Evolutionary conservation across 1,140 invertebrate species (phyloP), one percentile per base, ranked within the genome.

Genomic region (Drosophila chauvacae): DNA sequence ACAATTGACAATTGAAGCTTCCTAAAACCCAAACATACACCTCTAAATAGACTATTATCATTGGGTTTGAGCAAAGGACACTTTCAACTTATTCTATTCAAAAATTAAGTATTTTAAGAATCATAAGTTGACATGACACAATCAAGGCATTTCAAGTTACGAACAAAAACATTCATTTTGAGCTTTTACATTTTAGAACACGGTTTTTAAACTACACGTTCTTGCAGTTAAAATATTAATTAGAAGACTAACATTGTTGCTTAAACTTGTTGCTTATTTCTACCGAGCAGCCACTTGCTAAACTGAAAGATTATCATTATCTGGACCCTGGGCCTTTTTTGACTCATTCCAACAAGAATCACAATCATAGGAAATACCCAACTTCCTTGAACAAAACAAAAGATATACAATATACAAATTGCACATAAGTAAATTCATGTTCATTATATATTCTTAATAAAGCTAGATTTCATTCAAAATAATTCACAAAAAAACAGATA

Each of bases 361-460:
- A 44, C 35, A 28, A 30, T 26, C 66, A 35, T 68, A 48, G 63
- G 61, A 53, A 68, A 68, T 44, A 18, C 63, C 37, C 35, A 28
- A 50, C 35, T 44, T 66, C 37, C 62, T 63, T 30, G 41, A 53
- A 42, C 18, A 39, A 55, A 51, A 47, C 16, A 26, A 41, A 53
- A 35, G 20, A 47, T 23, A 4, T 7, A 23, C 26, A 41, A 41
- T 26, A 28, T 28, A 28, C 28, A 11, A 48, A 48, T 37, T 68
- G 18, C 44, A 64, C 14, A 47, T 48, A 37, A 9, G 7, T 30
- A 30, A 30, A 13, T 37, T 13, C 7, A 28, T 47, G 13, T 23
- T 47, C 7, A 1, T 44, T 20, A 45, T 45, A 45, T 48, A 23
- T 26, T 42, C 7, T 16, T 18, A 28, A 44, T 26, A 42, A 45